Conservation (phyloP, 2,888 invertebrate species). For the Erebia ligea region DNA sequence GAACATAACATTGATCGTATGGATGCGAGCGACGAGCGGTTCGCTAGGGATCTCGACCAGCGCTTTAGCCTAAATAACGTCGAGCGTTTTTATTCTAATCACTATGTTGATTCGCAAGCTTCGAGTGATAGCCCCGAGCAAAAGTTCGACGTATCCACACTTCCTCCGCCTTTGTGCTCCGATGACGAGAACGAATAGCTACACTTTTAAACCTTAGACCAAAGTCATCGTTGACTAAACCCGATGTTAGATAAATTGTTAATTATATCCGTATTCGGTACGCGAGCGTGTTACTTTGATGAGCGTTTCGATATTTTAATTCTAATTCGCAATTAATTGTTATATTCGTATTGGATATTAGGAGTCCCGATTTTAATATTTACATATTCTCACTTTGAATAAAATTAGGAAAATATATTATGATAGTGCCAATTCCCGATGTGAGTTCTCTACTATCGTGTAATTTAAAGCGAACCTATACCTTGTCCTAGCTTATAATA, state of each 20-base stretch:
- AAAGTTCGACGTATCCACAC: slow-evolving; percentile 88
- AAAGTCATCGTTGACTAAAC: slow-evolving; percentile 46
- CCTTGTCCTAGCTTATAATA: slow-evolving; percentile 64
- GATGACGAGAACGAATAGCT: slow-evolving; percentile 87
- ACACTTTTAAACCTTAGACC: slow-evolving; percentile 38
- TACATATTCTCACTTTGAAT: slow-evolving; percentile 53
- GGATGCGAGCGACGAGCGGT: slow-evolving; percentile 57
- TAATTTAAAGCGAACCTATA: slow-evolving; percentile 58
- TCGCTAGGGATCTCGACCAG: slow-evolving; percentile 72
- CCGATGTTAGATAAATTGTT: slow-evolving; percentile 54
- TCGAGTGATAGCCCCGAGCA: slow-evolving; percentile 87
- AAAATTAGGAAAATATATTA: slow-evolving; percentile 56
- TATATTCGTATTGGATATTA: slow-evolving; percentile 62
- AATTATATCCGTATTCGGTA: slow-evolving; percentile 43
- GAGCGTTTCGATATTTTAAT: slow-evolving; percentile 62
- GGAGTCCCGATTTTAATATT: slow-evolving; percentile 69
- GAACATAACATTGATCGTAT: slow-evolving; percentile 59
- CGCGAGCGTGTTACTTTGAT: slow-evolving; percentile 53
- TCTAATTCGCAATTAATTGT: slow-evolving; percentile 70
- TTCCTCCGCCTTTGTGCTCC: slow-evolving; percentile 90
- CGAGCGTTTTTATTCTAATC: slow-evolving; percentile 77
- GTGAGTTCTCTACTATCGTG: slow-evolving; percentile 63
- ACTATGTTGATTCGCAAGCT: slow-evolving; percentile 84
- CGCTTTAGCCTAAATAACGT: slow-evolving; percentile 79
- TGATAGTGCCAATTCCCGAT: slow-evolving; percentile 68